A percentile compares a stretch with the other conserved stretches of the same genome.
Conservation (phyloP, 2,113 vertebrate genomes). For the Panthera leo region DNA sequence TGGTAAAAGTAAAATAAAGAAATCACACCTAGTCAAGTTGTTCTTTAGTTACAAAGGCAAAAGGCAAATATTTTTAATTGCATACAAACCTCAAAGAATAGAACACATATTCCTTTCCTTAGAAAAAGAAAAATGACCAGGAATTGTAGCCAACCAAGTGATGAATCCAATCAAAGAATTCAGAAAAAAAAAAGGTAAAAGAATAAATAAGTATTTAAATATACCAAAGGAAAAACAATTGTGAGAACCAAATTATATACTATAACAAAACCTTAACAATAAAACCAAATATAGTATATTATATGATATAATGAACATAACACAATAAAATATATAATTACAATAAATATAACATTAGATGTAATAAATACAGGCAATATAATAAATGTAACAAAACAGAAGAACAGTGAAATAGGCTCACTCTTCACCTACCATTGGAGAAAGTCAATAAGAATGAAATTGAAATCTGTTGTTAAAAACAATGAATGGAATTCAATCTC, state of each 20-base stretch:
- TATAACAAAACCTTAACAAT: not conserved
- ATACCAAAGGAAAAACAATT: not conserved
- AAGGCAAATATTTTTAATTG: not conserved
- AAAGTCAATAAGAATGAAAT: not conserved
- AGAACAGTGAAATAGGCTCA: not conserved
- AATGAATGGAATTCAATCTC: not conserved
- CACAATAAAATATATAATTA: not conserved
- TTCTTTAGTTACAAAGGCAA: not conserved
- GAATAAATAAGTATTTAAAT: not conserved
- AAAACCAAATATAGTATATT: not conserved
- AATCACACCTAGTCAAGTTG: not conserved
- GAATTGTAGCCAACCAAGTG: not conserved
- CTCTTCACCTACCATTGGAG: not conserved
- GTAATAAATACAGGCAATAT: not conserved
- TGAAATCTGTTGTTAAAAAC: not conserved
- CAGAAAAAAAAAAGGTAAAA: not conserved
- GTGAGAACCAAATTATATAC: not conserved
- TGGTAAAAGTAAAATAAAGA: not conserved
- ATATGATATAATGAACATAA: not conserved
- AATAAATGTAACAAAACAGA: not conserved
- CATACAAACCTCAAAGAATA: not conserved
- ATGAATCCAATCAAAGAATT: slow-evolving; percentile 17
- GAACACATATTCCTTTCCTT: not conserved
- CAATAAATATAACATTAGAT: not conserved
- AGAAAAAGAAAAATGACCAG: not conserved